Evolutionary conservation across 2,113 vertebrate species (phyloP).

Genomic region (Shinisaurus crocodilurus): DNA sequence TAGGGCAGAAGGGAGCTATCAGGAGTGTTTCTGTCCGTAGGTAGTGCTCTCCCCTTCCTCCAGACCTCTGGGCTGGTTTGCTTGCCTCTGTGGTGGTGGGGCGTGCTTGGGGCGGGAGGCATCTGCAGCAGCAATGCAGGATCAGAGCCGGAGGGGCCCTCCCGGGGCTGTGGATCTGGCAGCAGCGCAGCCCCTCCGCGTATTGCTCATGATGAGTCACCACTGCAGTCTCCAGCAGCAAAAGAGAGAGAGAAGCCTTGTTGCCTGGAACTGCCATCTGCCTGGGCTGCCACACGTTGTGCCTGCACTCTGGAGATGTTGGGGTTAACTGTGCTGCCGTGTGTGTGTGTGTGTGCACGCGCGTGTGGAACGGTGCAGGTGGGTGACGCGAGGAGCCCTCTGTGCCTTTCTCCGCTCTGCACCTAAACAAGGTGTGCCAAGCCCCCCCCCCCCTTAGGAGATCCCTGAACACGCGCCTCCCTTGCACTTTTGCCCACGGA

Average conservation of each 20-base stretch:
- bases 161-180: background rate
- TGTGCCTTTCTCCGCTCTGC: too few relatives aligned
- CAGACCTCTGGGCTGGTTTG: background rate
- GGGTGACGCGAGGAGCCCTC: background rate
- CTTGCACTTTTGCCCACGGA: too few relatives aligned
- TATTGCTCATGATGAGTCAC: conserved; percentile 28
- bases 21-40: too few relatives aligned
- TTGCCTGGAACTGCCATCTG: background rate
- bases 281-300: background rate
- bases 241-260: background rate
- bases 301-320: background rate
- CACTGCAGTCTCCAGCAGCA: conserved; percentile 23
- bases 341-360: background rate
- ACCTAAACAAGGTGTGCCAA: background rate
- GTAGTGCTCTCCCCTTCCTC: too few relatives aligned
- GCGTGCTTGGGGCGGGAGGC: background rate
- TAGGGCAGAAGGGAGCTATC: too few relatives aligned
- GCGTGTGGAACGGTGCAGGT: background rate
- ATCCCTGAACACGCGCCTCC: too few relatives aligned
- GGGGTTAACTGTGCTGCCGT: background rate
- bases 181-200: background rate
- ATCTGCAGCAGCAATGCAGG: background rate
- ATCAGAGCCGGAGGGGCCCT: background rate
- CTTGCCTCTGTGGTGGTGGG: too few relatives aligned
- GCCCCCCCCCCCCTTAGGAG: too few relatives aligned